Conservation (phyloP, 2,888 invertebrate species). For the Sesamia inferens region DNA sequence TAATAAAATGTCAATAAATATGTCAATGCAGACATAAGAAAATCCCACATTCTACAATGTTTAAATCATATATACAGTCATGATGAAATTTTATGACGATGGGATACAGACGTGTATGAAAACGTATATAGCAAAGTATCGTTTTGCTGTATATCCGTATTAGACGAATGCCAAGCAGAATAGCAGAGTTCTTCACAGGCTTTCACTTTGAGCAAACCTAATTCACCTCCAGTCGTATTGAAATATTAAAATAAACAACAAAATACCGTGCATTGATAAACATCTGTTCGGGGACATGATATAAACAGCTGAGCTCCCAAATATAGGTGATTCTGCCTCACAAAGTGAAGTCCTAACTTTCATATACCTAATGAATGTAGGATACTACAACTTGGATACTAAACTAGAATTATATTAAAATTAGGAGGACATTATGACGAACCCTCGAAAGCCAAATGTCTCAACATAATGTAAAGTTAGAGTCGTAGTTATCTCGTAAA, state of each 20-base stretch:
- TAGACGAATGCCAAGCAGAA: slow-evolving; percentile 67
- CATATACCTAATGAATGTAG: slow-evolving; percentile 27
- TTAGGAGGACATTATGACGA: slow-evolving; percentile 8
- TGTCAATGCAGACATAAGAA: slow-evolving; percentile 47
- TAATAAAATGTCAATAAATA: slow-evolving; percentile 46
- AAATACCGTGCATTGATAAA: slow-evolving; percentile 35
- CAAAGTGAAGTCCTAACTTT: slow-evolving; percentile 28
- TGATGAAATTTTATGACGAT: slow-evolving; percentile 45
- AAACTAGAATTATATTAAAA: slow-evolving; percentile 26
- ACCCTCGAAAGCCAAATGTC: slow-evolving; percentile 3
- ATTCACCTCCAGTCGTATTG: slow-evolving; percentile 64
- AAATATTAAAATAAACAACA: slow-evolving; percentile 68
- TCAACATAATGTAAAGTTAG: slow-evolving; percentile 22
- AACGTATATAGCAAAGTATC: slow-evolving; percentile 57
- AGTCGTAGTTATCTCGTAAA: slow-evolving; percentile 31
- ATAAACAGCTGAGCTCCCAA: slow-evolving; percentile 43
- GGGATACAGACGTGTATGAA: slow-evolving; percentile 55
- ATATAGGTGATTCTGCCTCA: slow-evolving; percentile 15
- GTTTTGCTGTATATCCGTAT: slow-evolving; percentile 57
- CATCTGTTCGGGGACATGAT: slow-evolving; percentile 31
- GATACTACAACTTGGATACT: slow-evolving; percentile 15
- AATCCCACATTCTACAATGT: slow-evolving; percentile 39
- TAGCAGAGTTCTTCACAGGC: slow-evolving; percentile 62
- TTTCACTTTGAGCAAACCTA: slow-evolving; percentile 69
- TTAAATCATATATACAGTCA: slow-evolving; percentile 36